Conservation (phyloP, 2,888 invertebrate genomes). For the Syritta pipiens region DNA sequence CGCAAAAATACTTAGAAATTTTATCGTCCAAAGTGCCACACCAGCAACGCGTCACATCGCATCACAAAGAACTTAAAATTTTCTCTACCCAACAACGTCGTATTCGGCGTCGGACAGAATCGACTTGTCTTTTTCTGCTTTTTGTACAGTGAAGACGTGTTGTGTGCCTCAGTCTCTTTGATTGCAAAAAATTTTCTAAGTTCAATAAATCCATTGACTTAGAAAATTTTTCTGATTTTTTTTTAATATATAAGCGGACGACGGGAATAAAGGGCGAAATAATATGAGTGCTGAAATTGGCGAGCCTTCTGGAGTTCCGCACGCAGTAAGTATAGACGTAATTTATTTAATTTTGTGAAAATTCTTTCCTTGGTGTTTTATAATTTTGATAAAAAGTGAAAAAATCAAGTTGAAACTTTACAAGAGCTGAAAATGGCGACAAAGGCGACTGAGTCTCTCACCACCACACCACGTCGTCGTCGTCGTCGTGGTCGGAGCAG, state of each 20-base stretch:
- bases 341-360: constrained; percentile 34
- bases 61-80: constrained; percentile 71
- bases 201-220: constrained; percentile 72
- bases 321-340: constrained; percentile 56
- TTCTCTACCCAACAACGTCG: constrained; percentile 66
- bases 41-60: constrained; percentile 69
- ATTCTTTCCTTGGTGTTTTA: constrained; percentile 13
- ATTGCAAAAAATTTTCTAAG: constrained; percentile 72
- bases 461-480: constrained; percentile 48
- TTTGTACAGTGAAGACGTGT: constrained; percentile 72
- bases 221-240: constrained; percentile 67
- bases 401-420: constrained; percentile 48
- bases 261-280: constrained; percentile 21
- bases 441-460: constrained; percentile 53
- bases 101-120: constrained; percentile 69
- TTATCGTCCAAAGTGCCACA: constrained; percentile 54
- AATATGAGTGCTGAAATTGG: constrained; percentile 58
- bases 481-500: constrained; percentile 19
- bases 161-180: constrained; percentile 47
- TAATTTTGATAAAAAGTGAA: constrained; percentile 28
- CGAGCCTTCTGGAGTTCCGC: constrained; percentile 40
- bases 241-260: constrained; percentile 5
- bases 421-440: constrained; percentile 67
- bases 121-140: constrained; percentile 73
- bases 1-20: constrained; percentile 53